Conservation (phyloP, 2,888 invertebrate species). For the Pelosia muscerda region DNA sequence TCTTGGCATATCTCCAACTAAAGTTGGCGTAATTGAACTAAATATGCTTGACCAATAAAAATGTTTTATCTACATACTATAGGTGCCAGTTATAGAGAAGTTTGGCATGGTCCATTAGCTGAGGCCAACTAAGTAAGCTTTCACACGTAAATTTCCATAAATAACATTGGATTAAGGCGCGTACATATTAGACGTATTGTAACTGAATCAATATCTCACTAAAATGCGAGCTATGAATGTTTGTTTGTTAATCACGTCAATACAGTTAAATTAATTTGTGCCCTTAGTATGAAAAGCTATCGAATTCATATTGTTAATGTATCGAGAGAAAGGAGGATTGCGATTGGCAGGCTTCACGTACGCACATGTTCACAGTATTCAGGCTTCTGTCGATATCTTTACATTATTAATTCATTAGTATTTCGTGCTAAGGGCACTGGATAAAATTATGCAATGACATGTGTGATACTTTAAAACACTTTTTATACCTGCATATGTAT, state of each 20-base stretch:
- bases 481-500: not conserved
- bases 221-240: not conserved
- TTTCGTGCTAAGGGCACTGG: no score
- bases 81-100: constrained; percentile 17
- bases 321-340: no score
- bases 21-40: constrained; percentile 21
- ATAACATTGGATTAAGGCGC: constrained; percentile 1
- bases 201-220: not conserved
- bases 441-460: not conserved
- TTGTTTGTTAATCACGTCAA: not conserved
- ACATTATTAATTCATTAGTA: no score
- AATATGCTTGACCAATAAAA: constrained; percentile 25
- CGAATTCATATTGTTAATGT: no score
- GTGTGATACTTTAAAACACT: not conserved
- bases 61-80: constrained; percentile 13
- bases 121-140: constrained; percentile 20
- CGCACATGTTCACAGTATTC: no score
- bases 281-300: no score
- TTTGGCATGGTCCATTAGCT: constrained; percentile 17
- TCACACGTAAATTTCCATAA: constrained; percentile 20
- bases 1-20: constrained; percentile 18
- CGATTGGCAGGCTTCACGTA: no score
- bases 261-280: no score
- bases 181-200: not conserved
- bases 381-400: no score